Evolutionary conservation across 2,113 vertebrate genomes (phyloP), one percentile per base, ranked within the genome.

Genomic region (Sitta europaea): DNA sequence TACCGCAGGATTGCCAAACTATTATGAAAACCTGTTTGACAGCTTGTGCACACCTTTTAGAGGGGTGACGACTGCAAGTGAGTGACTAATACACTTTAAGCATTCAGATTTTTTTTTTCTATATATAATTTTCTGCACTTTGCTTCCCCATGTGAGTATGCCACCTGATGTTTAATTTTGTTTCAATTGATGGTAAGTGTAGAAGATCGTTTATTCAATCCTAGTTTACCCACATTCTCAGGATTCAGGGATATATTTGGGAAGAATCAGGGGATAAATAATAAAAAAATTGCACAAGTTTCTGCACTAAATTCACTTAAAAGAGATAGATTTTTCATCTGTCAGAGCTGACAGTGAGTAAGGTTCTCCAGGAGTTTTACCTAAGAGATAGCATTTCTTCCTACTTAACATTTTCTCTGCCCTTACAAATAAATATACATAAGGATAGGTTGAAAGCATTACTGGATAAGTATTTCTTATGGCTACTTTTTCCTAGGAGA

Each of bases 21-120:
- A 76, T 58, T 77, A 18, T 24, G 62, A 66, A 92, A 83, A n/a
- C 18, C 10, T 50, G 3, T 35, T 17, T 77, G 50, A 31, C 23
- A 54, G 5, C 5, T 82, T 71, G 3, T 11, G 13, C 21, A 27
- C 48, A 38, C 6, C 10, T 77, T 66, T 92, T 21, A 50, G 24
- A 58, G 2, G 12, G 4, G 1, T 54, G 24, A 75, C 7, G 14
- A 43, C 21, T 38, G 20, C 72, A 75, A 35, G 1, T 0, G 1
- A 45, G 11, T 58, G 2, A 1, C 29, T 66, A 74, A 54, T 63
- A 9, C 9, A 24, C 47, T 90, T 75, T 47, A 72, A 51, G 51
- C 1, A 14, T 24, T 81, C 20, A 17, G 4, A 19, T 36, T 7
- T 14, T 24, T 54, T 18, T 3, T 14, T 42, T 47, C n/a, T 57